Conservation (phyloP, 1,140 invertebrate species). For the Trachymyrmex cornetzi region DNA sequence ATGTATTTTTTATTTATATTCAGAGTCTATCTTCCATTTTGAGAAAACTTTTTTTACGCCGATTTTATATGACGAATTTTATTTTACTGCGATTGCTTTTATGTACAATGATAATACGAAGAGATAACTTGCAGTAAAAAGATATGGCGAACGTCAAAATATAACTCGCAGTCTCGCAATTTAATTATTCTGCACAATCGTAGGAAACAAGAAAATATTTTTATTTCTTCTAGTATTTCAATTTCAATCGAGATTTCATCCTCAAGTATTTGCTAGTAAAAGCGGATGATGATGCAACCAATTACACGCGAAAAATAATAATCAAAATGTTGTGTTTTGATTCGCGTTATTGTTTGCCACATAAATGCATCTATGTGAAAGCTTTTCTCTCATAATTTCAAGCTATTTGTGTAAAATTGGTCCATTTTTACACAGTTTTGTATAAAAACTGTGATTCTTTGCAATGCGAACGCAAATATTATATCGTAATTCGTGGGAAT, state of each 20-base stretch:
- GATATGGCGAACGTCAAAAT: conserved; percentile 7
- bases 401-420: not conserved
- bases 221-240: conserved; percentile 38
- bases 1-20: not conserved
- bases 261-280: conserved; percentile 18
- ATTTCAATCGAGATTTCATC: conserved; percentile 17
- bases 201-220: conserved; percentile 42
- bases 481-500: not conserved
- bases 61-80: conserved; percentile 8
- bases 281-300: not conserved
- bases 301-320: conserved; percentile 43
- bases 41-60: not conserved
- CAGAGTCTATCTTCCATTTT: not conserved
- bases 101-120: not conserved
- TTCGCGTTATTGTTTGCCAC: conserved; percentile 19
- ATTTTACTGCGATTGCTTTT: conserved; percentile 10
- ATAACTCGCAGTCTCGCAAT: conserved; percentile 34
- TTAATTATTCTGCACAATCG: conserved; percentile 36
- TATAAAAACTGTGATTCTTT: not conserved
- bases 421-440: not conserved
- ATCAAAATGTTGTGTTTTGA: not conserved
- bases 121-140: conserved; percentile 14
- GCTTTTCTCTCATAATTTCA: conserved; percentile 22
- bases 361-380: conserved; percentile 17
- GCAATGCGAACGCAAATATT: not conserved